phyloP scores from a whole-genome alignment of 2,888 invertebrate species.

The Euplexia lucipara region DNA sequence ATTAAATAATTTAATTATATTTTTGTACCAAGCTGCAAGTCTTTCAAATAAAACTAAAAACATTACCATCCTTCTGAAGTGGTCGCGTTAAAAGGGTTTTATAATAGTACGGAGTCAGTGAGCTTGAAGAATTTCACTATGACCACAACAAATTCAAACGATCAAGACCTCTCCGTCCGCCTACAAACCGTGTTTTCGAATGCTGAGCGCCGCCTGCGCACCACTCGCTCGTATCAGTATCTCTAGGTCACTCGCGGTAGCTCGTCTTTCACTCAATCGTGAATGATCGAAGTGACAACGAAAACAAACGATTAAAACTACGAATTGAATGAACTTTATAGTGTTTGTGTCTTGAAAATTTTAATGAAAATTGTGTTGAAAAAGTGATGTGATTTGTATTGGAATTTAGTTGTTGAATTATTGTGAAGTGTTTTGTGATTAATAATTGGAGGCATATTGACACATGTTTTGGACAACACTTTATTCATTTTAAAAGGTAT shows the following conservation, averaged over 20 bases:
- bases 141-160: constrained; percentile 42
- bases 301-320: constrained; percentile 45
- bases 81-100: too few relatives aligned
- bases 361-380: constrained; percentile 8
- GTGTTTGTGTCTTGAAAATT: constrained; percentile 6
- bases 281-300: constrained; percentile 50
- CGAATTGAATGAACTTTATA: constrained; percentile 13
- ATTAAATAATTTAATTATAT: too few relatives aligned
- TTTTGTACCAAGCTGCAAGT: too few relatives aligned
- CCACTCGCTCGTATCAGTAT: constrained; percentile 77
- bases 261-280: constrained; percentile 65
- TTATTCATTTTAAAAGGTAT: constrained; percentile 19
- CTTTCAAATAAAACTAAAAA: too few relatives aligned
- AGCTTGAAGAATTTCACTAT: background rate
- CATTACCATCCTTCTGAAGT: too few relatives aligned
- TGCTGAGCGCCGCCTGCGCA: constrained; percentile 77
- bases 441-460: constrained; percentile 1
- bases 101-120: background rate
- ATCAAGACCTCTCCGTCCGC: constrained; percentile 65
- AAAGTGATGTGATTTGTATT: constrained; percentile 6
- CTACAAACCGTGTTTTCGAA: constrained; percentile 72
- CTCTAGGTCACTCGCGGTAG: constrained; percentile 80
- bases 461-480: background rate
- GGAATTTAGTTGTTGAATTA: background rate
- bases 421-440: constrained; percentile 33